Evolutionary conservation across 2,888 invertebrate genomes (phyloP).

Genomic region (Corythucha ciliata): DNA sequence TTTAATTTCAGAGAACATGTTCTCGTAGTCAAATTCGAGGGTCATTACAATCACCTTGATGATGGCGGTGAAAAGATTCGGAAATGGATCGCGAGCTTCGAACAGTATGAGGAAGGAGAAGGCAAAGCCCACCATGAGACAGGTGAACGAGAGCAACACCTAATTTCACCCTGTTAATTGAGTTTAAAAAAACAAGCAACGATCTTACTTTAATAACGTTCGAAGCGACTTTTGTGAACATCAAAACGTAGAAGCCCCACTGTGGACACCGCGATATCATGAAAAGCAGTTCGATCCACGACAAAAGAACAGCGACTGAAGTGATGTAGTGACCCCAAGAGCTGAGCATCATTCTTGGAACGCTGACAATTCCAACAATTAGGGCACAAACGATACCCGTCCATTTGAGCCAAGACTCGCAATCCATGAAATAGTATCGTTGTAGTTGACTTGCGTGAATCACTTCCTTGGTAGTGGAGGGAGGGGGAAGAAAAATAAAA

Average conservation of each 20-base stretch:
- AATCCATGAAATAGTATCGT: slow-evolving; percentile 46
- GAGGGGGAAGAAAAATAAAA: neutral
- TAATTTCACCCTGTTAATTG: slow-evolving; percentile 36
- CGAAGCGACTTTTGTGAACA: slow-evolving; percentile 51
- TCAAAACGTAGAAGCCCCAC: slow-evolving; percentile 52
- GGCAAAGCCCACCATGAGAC: slow-evolving; percentile 49
- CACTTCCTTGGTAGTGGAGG: no score
- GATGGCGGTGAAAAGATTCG: slow-evolving; percentile 44
- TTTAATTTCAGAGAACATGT: slow-evolving; percentile 42
- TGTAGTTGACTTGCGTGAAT: slow-evolving; percentile 47
- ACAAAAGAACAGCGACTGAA: slow-evolving; percentile 46
- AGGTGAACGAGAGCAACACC: slow-evolving; percentile 45
- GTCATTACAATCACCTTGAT: slow-evolving; percentile 53
- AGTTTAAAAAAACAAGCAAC: slow-evolving; percentile 5
- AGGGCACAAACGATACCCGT: slow-evolving; percentile 41
- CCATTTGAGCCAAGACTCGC: slow-evolving; percentile 51
- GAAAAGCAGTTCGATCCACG: slow-evolving; percentile 52
- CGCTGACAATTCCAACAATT: slow-evolving; percentile 40
- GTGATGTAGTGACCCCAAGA: slow-evolving; percentile 40
- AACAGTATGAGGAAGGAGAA: slow-evolving; percentile 51
- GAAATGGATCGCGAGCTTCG: slow-evolving; percentile 46
- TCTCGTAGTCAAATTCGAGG: slow-evolving; percentile 49
- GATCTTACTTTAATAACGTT: slow-evolving; percentile 48
- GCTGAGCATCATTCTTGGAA: neutral
- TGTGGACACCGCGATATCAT: slow-evolving; percentile 49